A percentile compares a stretch with the other conserved stretches of the same genome.
Evolutionary conservation across 2,797 vertebrate species (phyloP).

Genomic region (Falco biarmicus): DNA sequence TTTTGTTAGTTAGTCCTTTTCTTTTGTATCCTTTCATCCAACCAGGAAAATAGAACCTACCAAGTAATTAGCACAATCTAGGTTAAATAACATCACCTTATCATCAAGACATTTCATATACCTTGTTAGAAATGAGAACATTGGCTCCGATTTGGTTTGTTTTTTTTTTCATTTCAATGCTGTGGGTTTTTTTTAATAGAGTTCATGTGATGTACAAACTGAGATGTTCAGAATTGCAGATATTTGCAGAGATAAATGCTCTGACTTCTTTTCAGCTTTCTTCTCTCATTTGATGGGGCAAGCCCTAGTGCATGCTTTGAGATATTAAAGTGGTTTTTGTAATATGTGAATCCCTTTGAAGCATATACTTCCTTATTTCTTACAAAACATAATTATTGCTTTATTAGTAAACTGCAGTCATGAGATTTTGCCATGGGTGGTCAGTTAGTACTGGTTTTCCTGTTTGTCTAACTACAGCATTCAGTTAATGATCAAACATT

Average conservation of each 20-base stretch:
- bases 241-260: background rate
- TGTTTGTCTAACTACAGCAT: background rate
- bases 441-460: background rate
- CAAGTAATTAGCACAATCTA: background rate
- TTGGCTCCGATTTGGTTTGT: background rate
- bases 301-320: background rate
- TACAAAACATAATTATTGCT: background rate
- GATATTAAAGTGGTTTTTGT: background rate
- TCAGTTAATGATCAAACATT: background rate
- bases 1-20: background rate
- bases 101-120: background rate
- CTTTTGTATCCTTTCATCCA: background rate
- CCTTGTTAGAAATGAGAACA: background rate
- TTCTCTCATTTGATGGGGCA: background rate
- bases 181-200: background rate
- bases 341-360: background rate
- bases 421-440: background rate
- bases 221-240: background rate
- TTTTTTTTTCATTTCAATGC: background rate
- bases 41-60: background rate
- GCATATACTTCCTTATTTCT: background rate
- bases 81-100: constrained; percentile 8
- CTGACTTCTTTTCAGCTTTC: background rate
- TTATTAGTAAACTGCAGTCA: background rate
- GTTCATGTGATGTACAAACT: background rate